Percentiles rank a stretch among this genome's conserved stretches.
Conservation (phyloP, 2,113 vertebrate genomes). For the Speoplatyrhinus poulsoni region DNA sequence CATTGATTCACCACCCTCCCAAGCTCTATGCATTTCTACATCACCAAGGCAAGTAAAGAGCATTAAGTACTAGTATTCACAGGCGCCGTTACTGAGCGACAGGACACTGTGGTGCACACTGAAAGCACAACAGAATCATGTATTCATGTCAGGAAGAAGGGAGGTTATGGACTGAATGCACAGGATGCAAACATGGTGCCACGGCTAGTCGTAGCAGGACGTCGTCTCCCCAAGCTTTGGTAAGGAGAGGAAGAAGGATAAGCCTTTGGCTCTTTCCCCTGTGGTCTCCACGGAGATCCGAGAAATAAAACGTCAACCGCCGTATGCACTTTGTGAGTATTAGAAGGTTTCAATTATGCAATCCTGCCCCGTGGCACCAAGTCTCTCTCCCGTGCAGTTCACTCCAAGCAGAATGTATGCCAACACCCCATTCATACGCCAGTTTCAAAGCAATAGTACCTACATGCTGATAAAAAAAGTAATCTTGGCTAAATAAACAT, state of each 20-base stretch:
- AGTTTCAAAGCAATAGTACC: constrained; percentile 4
- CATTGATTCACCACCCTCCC: constrained; percentile 41
- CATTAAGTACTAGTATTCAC: constrained; percentile 32
- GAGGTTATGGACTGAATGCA: constrained; percentile 63
- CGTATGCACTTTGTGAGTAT: neutral
- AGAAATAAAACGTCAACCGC: constrained; percentile 31
- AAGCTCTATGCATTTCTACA: constrained; percentile 24
- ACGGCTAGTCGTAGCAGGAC: constrained; percentile 36
- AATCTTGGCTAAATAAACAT: neutral
- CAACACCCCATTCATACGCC: constrained; percentile 33
- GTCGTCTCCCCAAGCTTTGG: neutral
- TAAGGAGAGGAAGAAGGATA: constrained; percentile 18
- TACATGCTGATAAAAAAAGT: neutral
- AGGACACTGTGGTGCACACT: constrained; percentile 19
- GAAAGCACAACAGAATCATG: constrained; percentile 49
- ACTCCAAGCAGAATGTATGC: constrained; percentile 22
- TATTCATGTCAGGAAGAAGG: constrained; percentile 61
- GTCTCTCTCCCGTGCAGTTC: neutral
- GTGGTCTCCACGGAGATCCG: constrained; percentile 43
- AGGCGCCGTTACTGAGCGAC: constrained; percentile 46
- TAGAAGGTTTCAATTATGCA: constrained; percentile 28
- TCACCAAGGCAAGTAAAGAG: constrained; percentile 22
- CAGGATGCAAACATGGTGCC: constrained; percentile 54
- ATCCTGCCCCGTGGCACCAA: constrained; percentile 16
- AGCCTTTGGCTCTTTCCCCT: constrained; percentile 18